A percentile compares a stretch with the other conserved stretches of the same genome.
These are phyloP conservation scores for Planiliza haematocheilus DNA, from an alignment of 2,113 vertebrate species.

Conservation along the genomic window DNA sequence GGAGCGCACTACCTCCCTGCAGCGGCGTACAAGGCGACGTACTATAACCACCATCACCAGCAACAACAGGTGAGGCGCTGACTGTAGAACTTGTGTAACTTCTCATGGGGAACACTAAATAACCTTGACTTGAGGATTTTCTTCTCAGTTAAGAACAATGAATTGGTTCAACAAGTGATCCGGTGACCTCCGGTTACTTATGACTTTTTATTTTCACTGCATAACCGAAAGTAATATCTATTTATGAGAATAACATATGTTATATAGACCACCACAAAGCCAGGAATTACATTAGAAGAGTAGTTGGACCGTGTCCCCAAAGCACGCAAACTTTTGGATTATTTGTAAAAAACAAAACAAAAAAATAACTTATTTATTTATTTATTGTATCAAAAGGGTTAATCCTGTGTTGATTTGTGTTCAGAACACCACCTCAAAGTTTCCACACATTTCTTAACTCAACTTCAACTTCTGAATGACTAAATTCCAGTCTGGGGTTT, in stretches of 20 bases:
- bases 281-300: too few species aligned
- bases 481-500: conserved; percentile 56
- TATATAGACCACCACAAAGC: too few species aligned
- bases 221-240: neutral
- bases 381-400: too few species aligned
- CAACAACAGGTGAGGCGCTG: conserved; percentile 88
- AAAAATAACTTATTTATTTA: too few species aligned
- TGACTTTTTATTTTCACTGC: conserved; percentile 13
- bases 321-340: neutral
- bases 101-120: neutral
- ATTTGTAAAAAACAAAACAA: too few species aligned
- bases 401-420: neutral
- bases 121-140: neutral
- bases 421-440: neutral
- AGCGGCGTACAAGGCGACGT: conserved; percentile 86
- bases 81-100: neutral
- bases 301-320: neutral
- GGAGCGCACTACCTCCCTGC: conserved; percentile 89
- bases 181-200: too few species aligned
- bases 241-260: too few species aligned
- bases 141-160: neutral
- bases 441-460: conserved; percentile 16
- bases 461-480: conserved; percentile 43
- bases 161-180: neutral
- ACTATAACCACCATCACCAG: conserved; percentile 84